Evolutionary conservation across 2,888 invertebrate species (phyloP).

Genomic region (Nasonovia ribisnigri): DNA sequence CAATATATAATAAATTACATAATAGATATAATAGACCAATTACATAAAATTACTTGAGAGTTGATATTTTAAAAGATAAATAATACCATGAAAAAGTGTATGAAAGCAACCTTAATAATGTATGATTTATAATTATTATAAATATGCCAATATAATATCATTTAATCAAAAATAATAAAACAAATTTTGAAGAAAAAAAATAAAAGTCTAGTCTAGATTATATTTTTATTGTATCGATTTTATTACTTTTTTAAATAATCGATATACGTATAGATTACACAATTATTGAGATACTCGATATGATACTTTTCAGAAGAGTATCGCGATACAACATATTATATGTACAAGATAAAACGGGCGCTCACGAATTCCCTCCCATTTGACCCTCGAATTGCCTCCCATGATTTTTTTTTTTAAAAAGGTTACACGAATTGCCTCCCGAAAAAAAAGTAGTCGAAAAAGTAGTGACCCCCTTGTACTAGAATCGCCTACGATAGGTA

Average conservation of each 20-base stretch:
- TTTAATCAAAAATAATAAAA: neutral
- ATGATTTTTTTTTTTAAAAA: too few species aligned
- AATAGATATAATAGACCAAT: too few species aligned
- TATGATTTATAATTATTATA: neutral
- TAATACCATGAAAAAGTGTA: neutral
- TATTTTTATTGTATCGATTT: neutral
- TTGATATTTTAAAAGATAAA: neutral
- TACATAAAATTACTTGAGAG: too few species aligned
- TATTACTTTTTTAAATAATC: neutral
- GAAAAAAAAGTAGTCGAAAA: too few species aligned
- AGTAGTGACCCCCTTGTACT: too few species aligned
- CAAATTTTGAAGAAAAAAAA: neutral
- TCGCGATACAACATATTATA: neutral
- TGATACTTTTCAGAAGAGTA: neutral
- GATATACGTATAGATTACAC: neutral
- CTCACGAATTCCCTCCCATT: too few species aligned
- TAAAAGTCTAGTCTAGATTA: neutral
- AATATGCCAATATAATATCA: neutral
- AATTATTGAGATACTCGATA: neutral
- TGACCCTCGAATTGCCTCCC: too few species aligned
- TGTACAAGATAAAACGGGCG: too few species aligned
- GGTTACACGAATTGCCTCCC: too few species aligned
- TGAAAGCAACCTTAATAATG: neutral
- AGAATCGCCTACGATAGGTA: too few species aligned
- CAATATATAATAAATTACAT: too few species aligned